These are phyloP conservation scores for Alsophila aescularia DNA, from an alignment of 2,888 invertebrate genomes.

Conservation along the genomic window DNA sequence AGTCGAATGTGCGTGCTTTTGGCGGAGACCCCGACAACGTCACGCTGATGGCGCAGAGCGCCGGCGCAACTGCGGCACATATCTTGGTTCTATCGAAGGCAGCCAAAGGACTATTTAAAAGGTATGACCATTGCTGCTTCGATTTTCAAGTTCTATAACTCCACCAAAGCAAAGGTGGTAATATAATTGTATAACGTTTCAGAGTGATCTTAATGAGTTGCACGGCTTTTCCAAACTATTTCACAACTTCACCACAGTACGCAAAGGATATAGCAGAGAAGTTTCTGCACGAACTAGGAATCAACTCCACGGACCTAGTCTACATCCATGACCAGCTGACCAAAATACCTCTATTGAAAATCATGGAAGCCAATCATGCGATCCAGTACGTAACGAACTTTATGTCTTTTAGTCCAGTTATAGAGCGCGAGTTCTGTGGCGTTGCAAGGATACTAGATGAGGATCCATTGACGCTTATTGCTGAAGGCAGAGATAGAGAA, in stretches of 20 bases:
- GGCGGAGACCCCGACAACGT: constrained; percentile 46
- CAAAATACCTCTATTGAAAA: constrained; percentile 46
- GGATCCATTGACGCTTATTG: constrained; percentile 44
- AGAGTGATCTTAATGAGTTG: constrained; percentile 47
- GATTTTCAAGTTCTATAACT: too few relatives aligned
- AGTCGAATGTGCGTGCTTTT: constrained; percentile 45
- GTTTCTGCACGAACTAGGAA: constrained; percentile 65
- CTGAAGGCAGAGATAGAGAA: constrained; percentile 44
- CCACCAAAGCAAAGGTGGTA: too few relatives aligned
- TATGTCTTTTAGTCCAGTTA: constrained; percentile 43
- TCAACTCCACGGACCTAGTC: constrained; percentile 44
- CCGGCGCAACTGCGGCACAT: constrained; percentile 41
- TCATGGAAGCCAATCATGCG: constrained; percentile 42
- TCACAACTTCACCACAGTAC: constrained; percentile 40
- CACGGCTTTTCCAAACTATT: constrained; percentile 35
- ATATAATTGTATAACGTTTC: constrained; percentile 21
- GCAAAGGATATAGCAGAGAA: constrained; percentile 34
- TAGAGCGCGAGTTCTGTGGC: constrained; percentile 39
- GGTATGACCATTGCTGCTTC: constrained; percentile 29
- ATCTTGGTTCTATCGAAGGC: constrained; percentile 43
- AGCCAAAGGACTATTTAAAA: constrained; percentile 44
- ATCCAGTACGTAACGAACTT: constrained; percentile 38
- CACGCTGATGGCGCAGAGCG: constrained; percentile 49
- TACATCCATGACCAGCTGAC: constrained; percentile 41
- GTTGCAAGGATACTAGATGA: constrained; percentile 45